These are phyloP conservation scores for Lampris incognitus DNA, from an alignment of 2,113 vertebrate species.

Conservation along the genomic window DNA sequence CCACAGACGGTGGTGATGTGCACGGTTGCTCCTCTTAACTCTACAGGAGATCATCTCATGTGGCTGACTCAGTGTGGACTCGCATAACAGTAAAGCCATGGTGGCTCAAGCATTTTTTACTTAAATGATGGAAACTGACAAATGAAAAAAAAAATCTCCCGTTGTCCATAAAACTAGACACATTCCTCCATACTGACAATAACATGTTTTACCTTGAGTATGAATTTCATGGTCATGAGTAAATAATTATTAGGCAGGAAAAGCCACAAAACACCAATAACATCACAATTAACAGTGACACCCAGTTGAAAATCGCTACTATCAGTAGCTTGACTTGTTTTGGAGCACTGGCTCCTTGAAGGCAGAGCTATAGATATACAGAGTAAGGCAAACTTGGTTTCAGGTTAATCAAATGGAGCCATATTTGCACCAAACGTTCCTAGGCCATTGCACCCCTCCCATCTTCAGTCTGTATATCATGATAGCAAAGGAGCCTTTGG, in stretches of 20 bases:
- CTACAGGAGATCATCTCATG: too few relatives aligned
- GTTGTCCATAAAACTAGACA: not conserved
- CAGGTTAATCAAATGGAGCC: conserved; percentile 45
- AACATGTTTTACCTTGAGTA: not conserved
- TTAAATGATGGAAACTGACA: not conserved
- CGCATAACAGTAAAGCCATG: too few relatives aligned
- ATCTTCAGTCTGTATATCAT: conserved; percentile 19
- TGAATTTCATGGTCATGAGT: not conserved
- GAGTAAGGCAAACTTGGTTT: conserved; percentile 74
- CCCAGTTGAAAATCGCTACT: conserved; percentile 58
- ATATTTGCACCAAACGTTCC: conserved; percentile 50
- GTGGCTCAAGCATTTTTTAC: too few relatives aligned
- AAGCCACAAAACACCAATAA: not conserved
- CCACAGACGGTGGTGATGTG: too few relatives aligned
- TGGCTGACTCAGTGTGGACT: too few relatives aligned
- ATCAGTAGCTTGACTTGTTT: conserved; percentile 57
- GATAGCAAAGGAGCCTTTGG: conserved; percentile 50
- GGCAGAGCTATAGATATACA: conserved; percentile 68
- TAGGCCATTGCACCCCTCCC: conserved; percentile 37
- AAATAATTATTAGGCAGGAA: conserved; percentile 15
- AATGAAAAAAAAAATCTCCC: not conserved
- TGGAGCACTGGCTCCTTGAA: conserved; percentile 46
- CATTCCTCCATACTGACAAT: not conserved
- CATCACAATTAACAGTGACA: conserved; percentile 26
- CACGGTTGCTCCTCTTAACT: too few relatives aligned